Percentiles rank a stretch among this genome's conserved stretches.
Conservation (phyloP, 2,888 invertebrate genomes). For the Torymus texanus region DNA sequence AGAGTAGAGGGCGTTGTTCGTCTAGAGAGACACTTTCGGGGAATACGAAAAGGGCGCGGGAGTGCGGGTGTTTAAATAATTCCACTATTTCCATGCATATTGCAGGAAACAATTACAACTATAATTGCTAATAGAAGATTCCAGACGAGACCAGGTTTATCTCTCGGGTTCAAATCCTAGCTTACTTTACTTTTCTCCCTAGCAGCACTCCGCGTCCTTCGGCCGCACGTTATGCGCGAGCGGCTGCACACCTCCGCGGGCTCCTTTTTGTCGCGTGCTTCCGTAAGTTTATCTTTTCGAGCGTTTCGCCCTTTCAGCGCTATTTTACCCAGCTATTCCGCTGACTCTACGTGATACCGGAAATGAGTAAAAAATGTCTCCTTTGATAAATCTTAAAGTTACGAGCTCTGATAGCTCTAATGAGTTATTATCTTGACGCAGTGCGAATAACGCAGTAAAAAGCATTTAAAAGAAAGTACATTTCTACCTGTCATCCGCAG, state of each 20-base stretch:
- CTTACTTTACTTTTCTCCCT: constrained; percentile 61
- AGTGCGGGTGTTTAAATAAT: constrained; percentile 72
- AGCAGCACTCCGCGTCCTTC: constrained; percentile 51
- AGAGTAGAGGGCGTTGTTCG: constrained; percentile 45
- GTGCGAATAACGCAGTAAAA: constrained; percentile 45
- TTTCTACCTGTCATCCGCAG: constrained; percentile 4
- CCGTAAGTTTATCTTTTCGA: constrained; percentile 49
- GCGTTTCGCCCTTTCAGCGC: constrained; percentile 35
- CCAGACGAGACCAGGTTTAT: constrained; percentile 74
- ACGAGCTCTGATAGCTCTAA: constrained; percentile 37
- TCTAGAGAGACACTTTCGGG: constrained; percentile 34
- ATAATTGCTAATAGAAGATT: constrained; percentile 76
- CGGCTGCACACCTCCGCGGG: constrained; percentile 44
- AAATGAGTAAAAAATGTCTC: constrained; percentile 38
- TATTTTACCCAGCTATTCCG: constrained; percentile 35
- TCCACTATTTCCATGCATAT: constrained; percentile 75
- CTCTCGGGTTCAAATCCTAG: constrained; percentile 67
- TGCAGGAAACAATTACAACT: constrained; percentile 75
- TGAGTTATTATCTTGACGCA: constrained; percentile 50
- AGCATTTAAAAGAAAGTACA: constrained; percentile 44
- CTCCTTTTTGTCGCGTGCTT: constrained; percentile 52
- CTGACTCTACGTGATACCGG: constrained; percentile 34
- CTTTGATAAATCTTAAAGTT: constrained; percentile 47
- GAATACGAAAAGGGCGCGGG: constrained; percentile 62
- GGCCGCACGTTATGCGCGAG: constrained; percentile 38